Conservation (phyloP, 1,140 invertebrate genomes). For the Drosophila ohnishii region DNA sequence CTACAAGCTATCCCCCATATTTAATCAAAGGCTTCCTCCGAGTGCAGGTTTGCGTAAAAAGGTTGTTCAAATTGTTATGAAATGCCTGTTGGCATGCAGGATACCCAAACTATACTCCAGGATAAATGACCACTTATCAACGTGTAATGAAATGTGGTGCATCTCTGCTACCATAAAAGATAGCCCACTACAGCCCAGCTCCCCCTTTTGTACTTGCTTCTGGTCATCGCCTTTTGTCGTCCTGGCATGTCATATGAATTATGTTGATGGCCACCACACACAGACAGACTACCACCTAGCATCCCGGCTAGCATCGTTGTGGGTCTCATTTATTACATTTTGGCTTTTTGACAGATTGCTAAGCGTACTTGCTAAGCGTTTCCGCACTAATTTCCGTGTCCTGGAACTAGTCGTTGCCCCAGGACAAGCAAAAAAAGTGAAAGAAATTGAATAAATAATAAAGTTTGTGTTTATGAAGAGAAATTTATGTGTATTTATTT, state of each 20-base stretch:
- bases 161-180: conserved; percentile 51
- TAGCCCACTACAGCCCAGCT: conserved; percentile 37
- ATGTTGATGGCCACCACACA: conserved; percentile 55
- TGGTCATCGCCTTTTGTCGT: conserved; percentile 67
- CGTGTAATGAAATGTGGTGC: conserved; percentile 78
- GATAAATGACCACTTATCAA: conserved; percentile 80
- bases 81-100: conserved; percentile 80
- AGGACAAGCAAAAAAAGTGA: background rate
- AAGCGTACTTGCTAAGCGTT: conserved; percentile 76
- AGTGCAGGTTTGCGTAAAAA: conserved; percentile 66
- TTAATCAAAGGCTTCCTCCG: conserved; percentile 30
- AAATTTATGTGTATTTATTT: no score
- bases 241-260: conserved; percentile 74
- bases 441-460: background rate
- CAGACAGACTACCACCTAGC: background rate
- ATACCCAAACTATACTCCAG: conserved; percentile 12
- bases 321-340: conserved; percentile 77
- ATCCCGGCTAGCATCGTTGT: background rate
- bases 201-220: conserved; percentile 50
- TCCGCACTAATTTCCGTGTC: conserved; percentile 80
- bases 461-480: no score
- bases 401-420: conserved; percentile 63
- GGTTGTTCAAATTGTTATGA: conserved; percentile 82
- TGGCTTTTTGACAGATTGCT: conserved; percentile 81
- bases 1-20: conserved; percentile 42